These are phyloP conservation scores for Danio aesculapii DNA, from an alignment of 2,797 vertebrate species.

Conservation along the genomic window DNA sequence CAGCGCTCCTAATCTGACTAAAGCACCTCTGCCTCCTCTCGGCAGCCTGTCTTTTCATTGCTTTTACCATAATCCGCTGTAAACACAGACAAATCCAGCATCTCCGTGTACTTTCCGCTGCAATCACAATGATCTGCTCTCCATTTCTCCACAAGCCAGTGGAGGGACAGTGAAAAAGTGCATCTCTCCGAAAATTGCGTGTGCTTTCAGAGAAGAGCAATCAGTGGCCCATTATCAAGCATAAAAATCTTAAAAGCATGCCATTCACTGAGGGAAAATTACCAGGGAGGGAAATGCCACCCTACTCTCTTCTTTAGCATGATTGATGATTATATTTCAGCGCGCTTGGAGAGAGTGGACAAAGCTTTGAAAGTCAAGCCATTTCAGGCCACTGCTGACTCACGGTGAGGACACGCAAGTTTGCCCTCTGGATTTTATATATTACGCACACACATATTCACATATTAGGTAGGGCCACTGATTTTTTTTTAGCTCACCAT, in stretches of 20 bases:
- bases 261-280: constrained; percentile 65
- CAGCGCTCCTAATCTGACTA: constrained; percentile 21
- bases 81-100: constrained; percentile 24
- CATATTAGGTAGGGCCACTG: too few relatives aligned
- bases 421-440: constrained; percentile 1
- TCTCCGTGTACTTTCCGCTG: constrained; percentile 17
- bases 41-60: constrained; percentile 51
- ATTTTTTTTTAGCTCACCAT: too few relatives aligned
- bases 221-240: constrained; percentile 64
- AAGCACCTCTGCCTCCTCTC: constrained; percentile 50
- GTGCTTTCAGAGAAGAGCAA: constrained; percentile 64
- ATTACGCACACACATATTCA: not conserved
- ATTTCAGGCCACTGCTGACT: constrained; percentile 2
- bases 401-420: not conserved
- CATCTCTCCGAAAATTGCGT: constrained; percentile 62
- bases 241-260: constrained; percentile 66
- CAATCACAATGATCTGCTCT: constrained; percentile 56
- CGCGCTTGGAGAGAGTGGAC: constrained; percentile 52
- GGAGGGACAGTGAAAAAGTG: constrained; percentile 38
- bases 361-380: not conserved
- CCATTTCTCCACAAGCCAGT: constrained; percentile 35
- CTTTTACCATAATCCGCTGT: constrained; percentile 24
- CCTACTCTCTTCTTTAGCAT: constrained; percentile 46
- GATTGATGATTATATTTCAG: constrained; percentile 69
- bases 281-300: constrained; percentile 63